These are phyloP conservation scores for Drosophila rellima DNA, from an alignment of 2,888 invertebrate genomes.

Conservation along the genomic window DNA sequence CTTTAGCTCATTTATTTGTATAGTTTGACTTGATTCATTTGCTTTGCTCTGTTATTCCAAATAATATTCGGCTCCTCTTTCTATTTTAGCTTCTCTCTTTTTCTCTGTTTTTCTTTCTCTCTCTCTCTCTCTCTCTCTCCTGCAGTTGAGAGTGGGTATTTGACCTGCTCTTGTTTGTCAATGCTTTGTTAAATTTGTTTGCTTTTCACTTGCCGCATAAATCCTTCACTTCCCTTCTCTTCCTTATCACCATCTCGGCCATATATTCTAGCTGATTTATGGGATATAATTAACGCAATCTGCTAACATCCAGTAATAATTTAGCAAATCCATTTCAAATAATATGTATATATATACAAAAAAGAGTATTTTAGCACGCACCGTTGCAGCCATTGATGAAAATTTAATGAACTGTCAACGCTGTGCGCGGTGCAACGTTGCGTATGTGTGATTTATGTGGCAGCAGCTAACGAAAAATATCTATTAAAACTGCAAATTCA, in stretches of 20 bases:
- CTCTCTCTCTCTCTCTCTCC: background rate
- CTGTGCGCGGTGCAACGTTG: conserved; percentile 54
- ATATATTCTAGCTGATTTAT: conserved; percentile 52
- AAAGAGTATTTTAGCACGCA: conserved; percentile 36
- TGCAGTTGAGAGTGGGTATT: conserved; percentile 18
- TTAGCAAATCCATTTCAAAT: conserved; percentile 55
- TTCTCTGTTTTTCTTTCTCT: background rate
- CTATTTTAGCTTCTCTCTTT: background rate
- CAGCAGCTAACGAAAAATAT: conserved; percentile 30
- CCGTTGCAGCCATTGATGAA: conserved; percentile 52
- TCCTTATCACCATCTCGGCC: background rate
- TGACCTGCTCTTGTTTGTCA: conserved; percentile 25
- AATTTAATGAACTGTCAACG: conserved; percentile 77
- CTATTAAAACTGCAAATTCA: conserved; percentile 29
- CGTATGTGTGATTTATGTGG: conserved; percentile 72
- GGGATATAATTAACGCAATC: conserved; percentile 68
- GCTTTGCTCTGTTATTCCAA: conserved; percentile 11
- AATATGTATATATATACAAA: background rate
- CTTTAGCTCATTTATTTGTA: conserved; percentile 10
- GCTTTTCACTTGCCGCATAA: conserved; percentile 39
- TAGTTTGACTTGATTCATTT: conserved; percentile 11
- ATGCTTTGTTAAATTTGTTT: conserved; percentile 38
- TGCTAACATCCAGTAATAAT: conserved; percentile 56
- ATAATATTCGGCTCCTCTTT: conserved; percentile 30
- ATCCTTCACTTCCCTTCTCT: background rate